These are phyloP conservation scores for Lydus trimaculatus DNA, from an alignment of 2,888 invertebrate genomes.

Conservation along the genomic window DNA sequence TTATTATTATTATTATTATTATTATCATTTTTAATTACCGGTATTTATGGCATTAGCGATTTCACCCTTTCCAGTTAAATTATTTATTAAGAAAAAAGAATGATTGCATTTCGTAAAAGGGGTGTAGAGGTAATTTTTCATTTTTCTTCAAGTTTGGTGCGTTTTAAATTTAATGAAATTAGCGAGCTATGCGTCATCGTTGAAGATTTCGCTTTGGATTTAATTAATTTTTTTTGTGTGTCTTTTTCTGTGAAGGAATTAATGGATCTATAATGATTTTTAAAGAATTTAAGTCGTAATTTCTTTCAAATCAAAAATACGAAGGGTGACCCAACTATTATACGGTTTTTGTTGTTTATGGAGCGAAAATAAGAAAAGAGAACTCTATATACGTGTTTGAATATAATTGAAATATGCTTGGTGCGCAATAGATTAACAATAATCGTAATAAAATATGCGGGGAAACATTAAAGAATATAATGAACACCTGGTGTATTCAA, in stretches of 20 bases:
- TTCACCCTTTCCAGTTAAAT: constrained; percentile 47
- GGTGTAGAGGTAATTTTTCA: constrained; percentile 48
- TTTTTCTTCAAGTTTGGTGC: constrained; percentile 36
- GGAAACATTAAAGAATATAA: constrained; percentile 23
- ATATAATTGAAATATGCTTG: constrained; percentile 6
- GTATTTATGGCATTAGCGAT: constrained; percentile 46
- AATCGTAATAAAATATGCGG: constrained; percentile 21
- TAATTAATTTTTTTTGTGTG: constrained; percentile 48
- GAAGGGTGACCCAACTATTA: neutral
- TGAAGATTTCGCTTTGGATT: constrained; percentile 44
- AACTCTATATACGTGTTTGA: neutral
- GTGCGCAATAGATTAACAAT: constrained; percentile 16
- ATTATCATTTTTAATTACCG: constrained; percentile 51
- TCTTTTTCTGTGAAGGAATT: constrained; percentile 23
- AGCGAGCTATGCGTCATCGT: constrained; percentile 44
- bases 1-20: constrained; percentile 41
- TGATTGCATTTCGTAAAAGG: constrained; percentile 44
- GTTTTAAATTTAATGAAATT: constrained; percentile 50
- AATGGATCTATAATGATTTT: constrained; percentile 17
- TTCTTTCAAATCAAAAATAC: neutral
- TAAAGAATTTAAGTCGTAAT: constrained; percentile 9
- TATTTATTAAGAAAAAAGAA: constrained; percentile 54
- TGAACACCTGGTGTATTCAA: constrained; percentile 42
- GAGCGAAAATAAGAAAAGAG: no score
- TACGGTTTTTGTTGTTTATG: neutral